Evolutionary conservation across 1,140 invertebrate genomes (phyloP), one percentile per base, ranked within the genome.

Genomic region (Drepana arcuata): DNA sequence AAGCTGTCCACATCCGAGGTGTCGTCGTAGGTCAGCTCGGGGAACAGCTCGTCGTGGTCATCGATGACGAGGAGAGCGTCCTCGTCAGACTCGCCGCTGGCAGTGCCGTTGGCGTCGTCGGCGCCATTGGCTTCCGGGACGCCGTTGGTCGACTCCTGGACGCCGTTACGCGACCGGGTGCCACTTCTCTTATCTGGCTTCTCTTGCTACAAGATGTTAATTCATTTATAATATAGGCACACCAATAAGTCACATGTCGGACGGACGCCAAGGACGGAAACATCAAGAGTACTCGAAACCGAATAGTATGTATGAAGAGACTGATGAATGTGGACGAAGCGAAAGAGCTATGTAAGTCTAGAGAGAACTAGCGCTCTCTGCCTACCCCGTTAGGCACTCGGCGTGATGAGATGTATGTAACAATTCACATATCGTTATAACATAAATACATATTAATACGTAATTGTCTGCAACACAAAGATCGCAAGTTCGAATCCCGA

Each of bases 11-110:
- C 51, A 34, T 80, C 75, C 0, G 68, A 73, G 9, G 44, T 46
- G 16, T 80, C 74, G 7, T 79, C 75, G 40, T 80, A 80, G 2
- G 68, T 53, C 11, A 80, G 58, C 34, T 80, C 75, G 1, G 75
- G 75, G 63, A 77, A 80, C 56, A 65, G 43, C 35, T 75, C 64
- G 44, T 75, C 73, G 2, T 55, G 47, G 21, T 63, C 65, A 18
- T 64, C 58, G 14, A 62, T 52, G 15, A 49, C 46, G 13, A 56
- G 34, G 39, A 31, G 39, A 13, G 41, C 53, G 26, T 50, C 58
- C 25, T 62, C 62, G 24, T 65, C 68, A 14, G 62, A 61, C 28
- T 44, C 48, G 59, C 39, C 48, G 59, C 69, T 71, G 49, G 62
- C 73, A 51, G 59, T 60, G 40, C 49, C 60, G 18, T 46, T 59